These are phyloP conservation scores for Cryptops parisi DNA, from an alignment of 2,888 invertebrate genomes.

Conservation along the genomic window DNA sequence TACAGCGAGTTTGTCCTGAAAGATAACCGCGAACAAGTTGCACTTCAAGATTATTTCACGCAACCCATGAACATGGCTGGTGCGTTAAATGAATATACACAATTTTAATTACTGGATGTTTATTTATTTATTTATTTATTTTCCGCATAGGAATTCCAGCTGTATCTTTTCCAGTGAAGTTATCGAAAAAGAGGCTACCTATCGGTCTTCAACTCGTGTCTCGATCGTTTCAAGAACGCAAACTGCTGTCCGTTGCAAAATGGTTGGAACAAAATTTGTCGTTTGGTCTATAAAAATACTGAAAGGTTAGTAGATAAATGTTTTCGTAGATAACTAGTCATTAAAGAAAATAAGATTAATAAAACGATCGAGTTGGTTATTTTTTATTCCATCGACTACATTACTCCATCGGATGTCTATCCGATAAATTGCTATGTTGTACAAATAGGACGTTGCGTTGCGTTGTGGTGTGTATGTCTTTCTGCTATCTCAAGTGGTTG, in stretches of 20 bases:
- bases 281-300: constrained; percentile 37
- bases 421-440: no score
- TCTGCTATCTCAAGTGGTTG: no score
- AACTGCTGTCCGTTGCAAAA: constrained; percentile 59
- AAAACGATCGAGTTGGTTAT: no score
- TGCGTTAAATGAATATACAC: constrained; percentile 22
- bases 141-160: constrained; percentile 57
- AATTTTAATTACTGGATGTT: not conserved
- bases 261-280: constrained; percentile 60
- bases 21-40: constrained; percentile 74
- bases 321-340: no score
- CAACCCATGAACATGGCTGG: constrained; percentile 97
- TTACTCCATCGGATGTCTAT: no score
- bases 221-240: constrained; percentile 55
- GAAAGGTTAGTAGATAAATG: no score
- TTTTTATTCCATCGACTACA: no score
- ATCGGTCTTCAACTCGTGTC: constrained; percentile 81
- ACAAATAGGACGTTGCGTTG: no score
- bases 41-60: constrained; percentile 83
- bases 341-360: no score
- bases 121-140: constrained; percentile 14
- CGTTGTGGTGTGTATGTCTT: no score
- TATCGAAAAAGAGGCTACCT: constrained; percentile 58
- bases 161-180: constrained; percentile 60
- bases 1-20: constrained; percentile 57